Conservation (phyloP, 2,113 vertebrate species). For the Hydrolagus affinis region DNA sequence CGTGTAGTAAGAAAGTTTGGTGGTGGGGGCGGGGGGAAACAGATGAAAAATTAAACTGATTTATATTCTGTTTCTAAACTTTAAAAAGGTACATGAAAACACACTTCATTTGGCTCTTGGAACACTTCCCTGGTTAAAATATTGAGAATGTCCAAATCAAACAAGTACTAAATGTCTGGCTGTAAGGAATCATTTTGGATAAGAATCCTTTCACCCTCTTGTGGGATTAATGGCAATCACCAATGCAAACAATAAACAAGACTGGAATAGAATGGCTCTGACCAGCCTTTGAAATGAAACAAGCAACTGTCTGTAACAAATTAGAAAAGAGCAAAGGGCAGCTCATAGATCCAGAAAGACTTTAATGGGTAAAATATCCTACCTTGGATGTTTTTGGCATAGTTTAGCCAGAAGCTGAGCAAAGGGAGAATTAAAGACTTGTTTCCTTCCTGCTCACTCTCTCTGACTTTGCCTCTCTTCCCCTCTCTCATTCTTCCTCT, state of each 20-base stretch:
- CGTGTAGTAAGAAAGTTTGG: background rate
- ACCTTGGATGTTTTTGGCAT: constrained; percentile 6
- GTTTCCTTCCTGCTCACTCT: constrained; percentile 18
- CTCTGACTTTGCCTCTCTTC: background rate
- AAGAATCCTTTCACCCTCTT: constrained; percentile 29
- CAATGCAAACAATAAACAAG: constrained; percentile 35
- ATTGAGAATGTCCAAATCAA: constrained; percentile 3
- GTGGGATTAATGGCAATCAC: constrained; percentile 18
- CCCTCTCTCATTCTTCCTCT: background rate
- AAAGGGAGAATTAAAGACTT: constrained; percentile 2
- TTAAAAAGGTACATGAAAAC: background rate
- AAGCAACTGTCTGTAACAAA: constrained; percentile 20
- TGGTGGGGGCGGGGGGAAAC: too few relatives aligned
- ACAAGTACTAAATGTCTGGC: constrained; percentile 21
- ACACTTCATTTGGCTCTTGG: too few relatives aligned
- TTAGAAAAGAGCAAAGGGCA: constrained; percentile 30
- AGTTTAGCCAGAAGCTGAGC: background rate
- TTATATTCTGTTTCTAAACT: background rate
- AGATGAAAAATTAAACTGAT: background rate
- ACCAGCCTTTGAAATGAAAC: constrained; percentile 26
- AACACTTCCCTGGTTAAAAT: background rate
- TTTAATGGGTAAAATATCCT: constrained; percentile 27
- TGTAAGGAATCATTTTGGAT: background rate
- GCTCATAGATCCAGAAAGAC: constrained; percentile 7
- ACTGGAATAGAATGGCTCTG: constrained; percentile 4